Conservation (phyloP, 2,797 vertebrate genomes). For the Notolepis coatsorum region DNA sequence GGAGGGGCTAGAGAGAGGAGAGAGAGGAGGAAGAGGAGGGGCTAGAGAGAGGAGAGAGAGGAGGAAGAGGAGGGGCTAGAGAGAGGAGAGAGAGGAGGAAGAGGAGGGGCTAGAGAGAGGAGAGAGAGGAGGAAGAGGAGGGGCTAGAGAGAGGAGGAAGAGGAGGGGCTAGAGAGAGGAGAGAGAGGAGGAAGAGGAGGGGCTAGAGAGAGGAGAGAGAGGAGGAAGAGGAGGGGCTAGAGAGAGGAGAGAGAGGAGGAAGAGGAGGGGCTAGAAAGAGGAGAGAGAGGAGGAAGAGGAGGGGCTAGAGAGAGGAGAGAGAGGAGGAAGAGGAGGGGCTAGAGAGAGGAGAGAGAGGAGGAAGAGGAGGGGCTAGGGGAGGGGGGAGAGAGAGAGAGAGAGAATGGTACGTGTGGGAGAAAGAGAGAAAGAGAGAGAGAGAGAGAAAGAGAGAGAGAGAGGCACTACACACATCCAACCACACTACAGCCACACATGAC, state of each 20-base stretch:
- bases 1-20: slow-evolving; percentile 6
- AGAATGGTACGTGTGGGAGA: slow-evolving; percentile 28
- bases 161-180: slow-evolving; percentile 57
- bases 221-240: slow-evolving; percentile 29
- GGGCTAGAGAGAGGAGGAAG: slow-evolving; percentile 36
- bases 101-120: no score
- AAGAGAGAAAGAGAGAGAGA: slow-evolving; percentile 1
- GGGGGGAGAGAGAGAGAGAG: not conserved
- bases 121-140: not conserved
- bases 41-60: slow-evolving; percentile 25
- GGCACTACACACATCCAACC: not conserved
- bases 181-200: slow-evolving; percentile 36
- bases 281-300: not conserved
- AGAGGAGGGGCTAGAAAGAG: not conserved
- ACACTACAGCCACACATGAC: no score
- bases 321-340: slow-evolving; percentile 9
- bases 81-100: not conserved
- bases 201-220: not conserved
- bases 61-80: no score
- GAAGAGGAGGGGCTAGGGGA: slow-evolving; percentile 39
- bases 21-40: slow-evolving; percentile 22
- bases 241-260: no score
- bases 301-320: no score
- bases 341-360: slow-evolving; percentile 53
- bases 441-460: not conserved